Conservation (phyloP, 2,797 vertebrate genomes). For the Pantherophis vulpinus region DNA sequence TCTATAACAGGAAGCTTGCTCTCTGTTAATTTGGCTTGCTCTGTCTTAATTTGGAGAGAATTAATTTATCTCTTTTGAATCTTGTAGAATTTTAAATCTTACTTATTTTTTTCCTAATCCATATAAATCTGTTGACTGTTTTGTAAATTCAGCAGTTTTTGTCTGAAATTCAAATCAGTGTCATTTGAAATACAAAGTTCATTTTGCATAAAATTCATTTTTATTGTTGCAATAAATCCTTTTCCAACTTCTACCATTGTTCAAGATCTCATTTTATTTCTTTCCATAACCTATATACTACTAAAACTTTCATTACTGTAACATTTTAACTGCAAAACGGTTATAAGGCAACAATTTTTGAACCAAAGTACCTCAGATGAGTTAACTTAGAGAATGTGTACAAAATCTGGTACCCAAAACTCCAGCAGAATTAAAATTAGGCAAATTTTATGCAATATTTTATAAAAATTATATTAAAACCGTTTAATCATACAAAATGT, state of each 20-base stretch:
- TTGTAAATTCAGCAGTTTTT: not conserved
- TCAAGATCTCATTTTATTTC: not conserved
- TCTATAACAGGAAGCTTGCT: not conserved
- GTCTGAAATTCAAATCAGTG: not conserved
- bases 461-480: too few relatives aligned
- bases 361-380: not conserved
- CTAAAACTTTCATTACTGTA: not conserved
- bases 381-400: not conserved
- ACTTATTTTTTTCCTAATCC: not conserved
- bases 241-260: not conserved
- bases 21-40: not conserved
- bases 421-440: too few relatives aligned
- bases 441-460: too few relatives aligned
- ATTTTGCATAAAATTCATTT: not conserved
- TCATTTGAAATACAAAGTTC: not conserved
- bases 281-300: not conserved
- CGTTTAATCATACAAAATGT: too few relatives aligned
- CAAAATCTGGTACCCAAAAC: not conserved
- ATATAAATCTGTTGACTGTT: not conserved
- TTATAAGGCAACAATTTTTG: not conserved
- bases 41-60: not conserved
- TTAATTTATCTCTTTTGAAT: not conserved
- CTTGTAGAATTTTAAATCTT: not conserved
- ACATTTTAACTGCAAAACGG: too few relatives aligned
- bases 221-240: not conserved